These are phyloP conservation scores for Lathronympha strigana DNA, from an alignment of 2,888 invertebrate species.

Conservation along the genomic window DNA sequence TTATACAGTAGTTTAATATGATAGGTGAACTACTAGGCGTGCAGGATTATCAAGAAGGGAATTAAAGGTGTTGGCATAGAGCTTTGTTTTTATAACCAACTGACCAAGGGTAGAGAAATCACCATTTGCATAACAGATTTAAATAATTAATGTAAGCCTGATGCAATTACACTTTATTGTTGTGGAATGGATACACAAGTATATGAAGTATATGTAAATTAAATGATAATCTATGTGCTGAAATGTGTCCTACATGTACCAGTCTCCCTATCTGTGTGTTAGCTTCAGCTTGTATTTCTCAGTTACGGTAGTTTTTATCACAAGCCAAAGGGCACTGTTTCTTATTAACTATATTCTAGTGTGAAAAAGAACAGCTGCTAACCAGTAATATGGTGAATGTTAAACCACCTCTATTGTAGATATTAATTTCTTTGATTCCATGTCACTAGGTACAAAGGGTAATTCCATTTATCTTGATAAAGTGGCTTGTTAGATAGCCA, in stretches of 20 bases:
- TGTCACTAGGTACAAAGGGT: conserved; percentile 34
- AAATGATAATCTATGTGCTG: conserved; percentile 36
- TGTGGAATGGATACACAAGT: conserved; percentile 24
- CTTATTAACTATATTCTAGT: conserved; percentile 26
- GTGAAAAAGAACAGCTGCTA: conserved; percentile 12
- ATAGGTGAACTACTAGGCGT: conserved; percentile 32
- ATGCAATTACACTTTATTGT: conserved; percentile 13
- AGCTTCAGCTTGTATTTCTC: conserved; percentile 33
- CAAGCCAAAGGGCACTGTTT: neutral
- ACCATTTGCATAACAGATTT: conserved; percentile 14
- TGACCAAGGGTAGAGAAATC: conserved; percentile 8
- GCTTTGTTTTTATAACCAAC: conserved; percentile 14
- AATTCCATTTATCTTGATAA: conserved; percentile 33
- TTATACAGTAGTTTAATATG: conserved; percentile 32
- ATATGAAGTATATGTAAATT: conserved; percentile 25
- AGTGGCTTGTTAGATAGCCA: conserved; percentile 24
- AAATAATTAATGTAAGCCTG: conserved; percentile 12
- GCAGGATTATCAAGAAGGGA: conserved; percentile 27
- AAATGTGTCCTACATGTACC: conserved; percentile 30
- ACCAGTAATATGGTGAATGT: conserved; percentile 1
- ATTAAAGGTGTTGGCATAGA: conserved; percentile 13
- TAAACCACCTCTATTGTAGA: conserved; percentile 22
- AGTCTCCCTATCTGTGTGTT: conserved; percentile 27
- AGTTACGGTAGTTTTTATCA: conserved; percentile 14
- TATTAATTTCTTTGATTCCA: conserved; percentile 33